Evolutionary conservation across 2,797 vertebrate species (phyloP), one percentile per base, ranked within the genome.

Genomic region (Microctenopoma lineatum): DNA sequence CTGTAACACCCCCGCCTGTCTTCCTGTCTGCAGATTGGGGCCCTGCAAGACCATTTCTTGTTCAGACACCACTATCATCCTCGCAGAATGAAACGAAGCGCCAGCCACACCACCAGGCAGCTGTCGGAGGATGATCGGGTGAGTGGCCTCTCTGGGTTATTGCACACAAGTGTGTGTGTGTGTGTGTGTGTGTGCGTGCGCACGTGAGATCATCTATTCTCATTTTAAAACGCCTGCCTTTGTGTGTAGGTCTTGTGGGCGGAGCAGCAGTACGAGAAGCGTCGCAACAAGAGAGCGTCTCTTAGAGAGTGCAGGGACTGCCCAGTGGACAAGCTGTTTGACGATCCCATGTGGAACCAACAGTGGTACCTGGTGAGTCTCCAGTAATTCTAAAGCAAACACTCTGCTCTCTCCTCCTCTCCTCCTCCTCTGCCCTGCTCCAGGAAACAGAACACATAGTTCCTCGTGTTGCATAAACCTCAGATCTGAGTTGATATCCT

Each of bases 291-390:
- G 67, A 94, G 98, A 32, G 95, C 93, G 0, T 67, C 89, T 0
- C 1, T 95, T 29, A 80, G 83, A 70, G 90, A 91, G 44, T 96
- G 94, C 70, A 82, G 70, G 59, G 92, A 94, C 58, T 95, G 94
- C 58, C 80, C 93, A 0, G 96, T 93, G 63, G 92, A 96, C 74
- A 95, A 96, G 75, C 94, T 98, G 76, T 99, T 99, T 77, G 96
- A 97, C 7, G 98, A 99, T 62, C 98, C 97, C 2, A 98, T 99
- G 98, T 99, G 98, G 98, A 96, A 95, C 83, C 95, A 96, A 80
- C 98, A 99, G 90, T 99, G 98, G 98, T 99, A 99, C 80, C 89
- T 99, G 96, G 98, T 99, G 92, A 95, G 97, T 87, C 14, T 21
- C 44, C 2, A 60, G 15, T 7, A 4, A 60, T 27, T 59, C 7